A percentile compares a stretch with the other conserved stretches of the same genome.
Conservation (phyloP, 2,113 vertebrate species). For the Panthera leo region DNA sequence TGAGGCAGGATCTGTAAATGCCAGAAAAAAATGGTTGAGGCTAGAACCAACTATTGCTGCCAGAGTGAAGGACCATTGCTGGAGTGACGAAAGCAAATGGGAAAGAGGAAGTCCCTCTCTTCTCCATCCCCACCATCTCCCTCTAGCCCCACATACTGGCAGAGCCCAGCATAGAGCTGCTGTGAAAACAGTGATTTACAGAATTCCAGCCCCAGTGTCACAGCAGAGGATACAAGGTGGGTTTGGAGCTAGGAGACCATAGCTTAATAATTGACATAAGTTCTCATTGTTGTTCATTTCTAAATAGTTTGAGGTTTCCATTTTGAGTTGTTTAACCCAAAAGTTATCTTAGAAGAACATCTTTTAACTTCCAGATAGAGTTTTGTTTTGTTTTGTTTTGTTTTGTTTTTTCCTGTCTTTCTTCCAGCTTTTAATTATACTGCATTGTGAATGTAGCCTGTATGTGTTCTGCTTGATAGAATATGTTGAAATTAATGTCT, state of each 20-base stretch:
- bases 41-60: neutral
- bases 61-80: neutral
- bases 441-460: neutral
- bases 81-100: neutral
- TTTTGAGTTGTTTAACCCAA: constrained; percentile 2
- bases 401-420: neutral
- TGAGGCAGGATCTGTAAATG: neutral
- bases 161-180: neutral
- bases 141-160: neutral
- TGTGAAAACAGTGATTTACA: neutral
- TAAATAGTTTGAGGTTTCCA: neutral
- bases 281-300: neutral
- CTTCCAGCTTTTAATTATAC: neutral
- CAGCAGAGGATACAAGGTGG: neutral
- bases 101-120: neutral
- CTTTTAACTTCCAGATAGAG: neutral
- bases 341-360: neutral
- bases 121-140: neutral
- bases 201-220: neutral
- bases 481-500: constrained; percentile 35
- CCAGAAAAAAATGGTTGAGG: neutral
- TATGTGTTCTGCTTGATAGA: neutral
- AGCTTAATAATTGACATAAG: neutral
- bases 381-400: neutral
- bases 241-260: neutral